Base-by-base conservation (phyloP, 2,888 invertebrate species). In the Palloptera scutellata region DNA sequence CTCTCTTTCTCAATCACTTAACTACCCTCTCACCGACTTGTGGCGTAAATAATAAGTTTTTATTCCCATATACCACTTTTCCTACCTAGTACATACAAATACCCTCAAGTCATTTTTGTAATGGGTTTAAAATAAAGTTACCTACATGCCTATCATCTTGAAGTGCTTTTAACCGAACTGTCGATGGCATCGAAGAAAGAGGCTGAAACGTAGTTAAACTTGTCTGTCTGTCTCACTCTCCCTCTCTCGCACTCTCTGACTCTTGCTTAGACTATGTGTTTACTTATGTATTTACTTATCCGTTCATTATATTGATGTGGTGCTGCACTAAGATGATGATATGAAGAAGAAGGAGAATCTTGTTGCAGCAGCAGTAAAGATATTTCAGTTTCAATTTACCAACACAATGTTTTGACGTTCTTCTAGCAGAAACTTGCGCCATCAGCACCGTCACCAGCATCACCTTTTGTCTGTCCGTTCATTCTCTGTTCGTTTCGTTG, bases 91-190 rank as follows among this genome's bases (percentile, higher is more conserved):
- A 30, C 2, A 30, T 30, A 30, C 2, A 30, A 30, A 52, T 52
- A 52, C 19, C n/a, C 12, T 52, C 52, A 15, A 20, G 51, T 61
- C 17, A 61, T 53, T 61, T 19, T 61, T 53, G 20, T 61, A 61
- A 53, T 61, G 52, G 52, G 17, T 61, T 61, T 61, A 42, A 61
- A 61, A 61, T 61, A 52, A 53, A 61, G 61, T 53, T 41, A 61
- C 52, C 61, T n/a, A n/a, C n/a, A n/a, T n/a, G n/a, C n/a, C n/a
- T 52, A 61, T 52, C 53, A 30, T n/a, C 40, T n/a, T 30, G 30
- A 12, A n/a, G 55, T 13, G 20, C 55, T n/a, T 11, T 20, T 30
- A 6, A 20, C 20, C 20, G 13, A 11, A 55, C 9, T 30, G 10
- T 10, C 11, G n/a, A 55, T 12, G 40, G 13, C 43, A 52, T 1